A percentile compares a stretch with the other conserved stretches of the same genome.
Conservation (phyloP, 2,888 invertebrate species). For the Chloromyia formosa region DNA sequence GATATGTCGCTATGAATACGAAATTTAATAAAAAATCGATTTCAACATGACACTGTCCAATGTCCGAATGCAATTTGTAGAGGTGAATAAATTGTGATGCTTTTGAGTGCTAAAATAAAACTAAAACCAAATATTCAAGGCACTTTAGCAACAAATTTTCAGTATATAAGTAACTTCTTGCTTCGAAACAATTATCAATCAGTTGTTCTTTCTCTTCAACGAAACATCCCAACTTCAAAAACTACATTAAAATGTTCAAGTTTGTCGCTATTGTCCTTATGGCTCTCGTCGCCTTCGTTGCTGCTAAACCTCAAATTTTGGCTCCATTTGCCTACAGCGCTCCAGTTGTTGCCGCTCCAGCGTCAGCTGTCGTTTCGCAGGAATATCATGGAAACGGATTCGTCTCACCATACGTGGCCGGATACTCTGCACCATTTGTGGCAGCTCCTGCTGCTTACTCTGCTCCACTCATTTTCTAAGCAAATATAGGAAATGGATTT, state of each 20-base stretch:
- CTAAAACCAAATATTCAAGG: conserved; percentile 6
- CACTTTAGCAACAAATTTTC: neutral
- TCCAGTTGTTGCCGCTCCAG: conserved; percentile 62
- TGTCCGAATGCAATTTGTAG: neutral
- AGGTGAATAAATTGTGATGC: neutral
- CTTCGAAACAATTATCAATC: neutral
- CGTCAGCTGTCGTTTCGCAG: conserved; percentile 68
- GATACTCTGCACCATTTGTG: conserved; percentile 64
- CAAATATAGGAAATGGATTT: neutral
- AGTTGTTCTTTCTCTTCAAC: conserved; percentile 7
- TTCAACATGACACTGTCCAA: neutral
- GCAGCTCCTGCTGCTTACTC: conserved; percentile 58
- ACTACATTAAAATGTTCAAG: conserved; percentile 21
- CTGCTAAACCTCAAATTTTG: neutral
- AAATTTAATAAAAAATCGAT: neutral
- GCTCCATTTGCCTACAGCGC: conserved; percentile 61
- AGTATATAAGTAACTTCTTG: conserved; percentile 2
- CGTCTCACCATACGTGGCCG: conserved; percentile 59
- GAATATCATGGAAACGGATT: conserved; percentile 66
- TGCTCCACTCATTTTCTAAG: conserved; percentile 53
- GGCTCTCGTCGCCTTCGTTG: conserved; percentile 47
- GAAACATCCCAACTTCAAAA: conserved; percentile 7
- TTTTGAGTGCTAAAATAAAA: neutral
- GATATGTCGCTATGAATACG: conserved; percentile 13
- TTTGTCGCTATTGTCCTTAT: conserved; percentile 16